These are phyloP conservation scores for Idaea dimidiata DNA, from an alignment of 2,888 invertebrate genomes.

Conservation along the genomic window DNA sequence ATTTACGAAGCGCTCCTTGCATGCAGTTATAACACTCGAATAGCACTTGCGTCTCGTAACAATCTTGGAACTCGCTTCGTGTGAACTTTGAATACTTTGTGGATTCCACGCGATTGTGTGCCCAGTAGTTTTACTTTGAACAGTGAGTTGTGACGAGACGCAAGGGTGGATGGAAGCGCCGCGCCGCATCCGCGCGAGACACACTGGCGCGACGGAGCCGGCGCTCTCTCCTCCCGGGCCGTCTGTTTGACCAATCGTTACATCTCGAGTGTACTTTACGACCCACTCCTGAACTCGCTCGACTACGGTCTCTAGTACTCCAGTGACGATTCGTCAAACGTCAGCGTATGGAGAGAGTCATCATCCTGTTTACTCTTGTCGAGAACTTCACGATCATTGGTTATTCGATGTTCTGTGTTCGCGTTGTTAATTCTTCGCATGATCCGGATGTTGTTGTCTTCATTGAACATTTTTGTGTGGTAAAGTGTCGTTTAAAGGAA, in stretches of 20 bases:
- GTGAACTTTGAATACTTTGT: constrained; percentile 12
- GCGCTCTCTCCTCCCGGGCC: constrained; percentile 62
- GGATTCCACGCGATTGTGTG: background rate
- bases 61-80: constrained; percentile 17
- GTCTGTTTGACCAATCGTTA: constrained; percentile 41
- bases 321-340: constrained; percentile 29
- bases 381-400: constrained; percentile 57
- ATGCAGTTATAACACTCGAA: constrained; percentile 64
- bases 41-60: constrained; percentile 53
- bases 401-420: constrained; percentile 70
- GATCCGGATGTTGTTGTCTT: constrained; percentile 70
- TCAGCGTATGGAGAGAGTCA: constrained; percentile 50
- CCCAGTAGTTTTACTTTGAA: constrained; percentile 6
- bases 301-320: constrained; percentile 9
- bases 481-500: constrained; percentile 55
- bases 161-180: constrained; percentile 35
- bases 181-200: constrained; percentile 61
- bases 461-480: constrained; percentile 60
- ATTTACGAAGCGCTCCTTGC: constrained; percentile 57
- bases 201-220: constrained; percentile 77
- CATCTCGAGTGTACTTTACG: constrained; percentile 19
- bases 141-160: constrained; percentile 49
- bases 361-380: constrained; percentile 57
- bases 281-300: constrained; percentile 2
- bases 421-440: constrained; percentile 76